These are phyloP conservation scores for Diarsia mendica DNA, from an alignment of 2,888 invertebrate genomes.

Conservation along the genomic window DNA sequence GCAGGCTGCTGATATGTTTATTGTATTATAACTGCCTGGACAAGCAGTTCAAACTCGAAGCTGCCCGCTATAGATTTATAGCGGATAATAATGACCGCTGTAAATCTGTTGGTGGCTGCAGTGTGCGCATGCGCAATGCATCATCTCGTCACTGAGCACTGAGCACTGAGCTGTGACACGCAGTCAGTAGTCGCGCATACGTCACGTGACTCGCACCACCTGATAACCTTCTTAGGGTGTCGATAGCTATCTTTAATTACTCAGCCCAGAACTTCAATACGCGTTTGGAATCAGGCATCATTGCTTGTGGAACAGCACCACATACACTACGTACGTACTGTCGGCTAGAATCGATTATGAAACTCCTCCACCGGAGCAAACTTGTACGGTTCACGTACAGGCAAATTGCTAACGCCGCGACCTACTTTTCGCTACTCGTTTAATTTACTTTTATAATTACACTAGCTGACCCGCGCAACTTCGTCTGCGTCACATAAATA, in stretches of 20 bases:
- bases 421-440: too few relatives aligned
- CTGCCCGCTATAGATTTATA: slow-evolving; percentile 66
- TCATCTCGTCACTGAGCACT: slow-evolving; percentile 12
- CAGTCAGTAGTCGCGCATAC: neutral
- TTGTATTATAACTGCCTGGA: slow-evolving; percentile 65
- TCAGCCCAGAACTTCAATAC: neutral
- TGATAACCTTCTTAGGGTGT: neutral
- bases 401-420: too few relatives aligned
- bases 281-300: neutral
- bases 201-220: neutral
- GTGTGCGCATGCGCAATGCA: slow-evolving; percentile 7
- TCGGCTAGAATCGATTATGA: neutral
- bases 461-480: too few relatives aligned
- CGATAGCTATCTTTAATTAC: neutral
- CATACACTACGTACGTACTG: neutral
- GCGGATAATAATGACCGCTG: slow-evolving; percentile 57
- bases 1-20: slow-evolving; percentile 64
- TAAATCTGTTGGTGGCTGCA: slow-evolving; percentile 47
- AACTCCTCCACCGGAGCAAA: neutral
- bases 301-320: neutral
- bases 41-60: slow-evolving; percentile 62
- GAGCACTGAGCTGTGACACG: neutral
- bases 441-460: too few relatives aligned
- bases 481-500: too few relatives aligned
- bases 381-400: too few relatives aligned